Evolutionary conservation across 2,113 vertebrate genomes (phyloP).

Genomic region (Onychorhynchus coronatus): DNA sequence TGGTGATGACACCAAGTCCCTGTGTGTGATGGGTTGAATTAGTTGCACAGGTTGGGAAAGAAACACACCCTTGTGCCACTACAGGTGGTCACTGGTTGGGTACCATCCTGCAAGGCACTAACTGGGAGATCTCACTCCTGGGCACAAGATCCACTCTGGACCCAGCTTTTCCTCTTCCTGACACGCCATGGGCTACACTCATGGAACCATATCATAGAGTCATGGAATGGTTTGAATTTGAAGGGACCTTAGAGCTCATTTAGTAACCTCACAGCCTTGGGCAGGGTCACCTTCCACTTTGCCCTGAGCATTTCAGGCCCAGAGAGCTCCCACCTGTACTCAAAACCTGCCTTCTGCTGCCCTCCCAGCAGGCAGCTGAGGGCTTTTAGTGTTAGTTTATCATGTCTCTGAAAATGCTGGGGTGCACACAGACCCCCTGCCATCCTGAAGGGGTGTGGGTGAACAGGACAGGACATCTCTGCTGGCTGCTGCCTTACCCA

Average conservation of each 20-base stretch:
- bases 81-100: background rate
- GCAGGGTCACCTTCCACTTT: background rate
- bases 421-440: background rate
- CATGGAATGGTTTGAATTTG: background rate
- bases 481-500: background rate
- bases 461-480: background rate
- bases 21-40: background rate
- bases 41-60: background rate
- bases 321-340: background rate
- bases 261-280: background rate
- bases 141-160: background rate
- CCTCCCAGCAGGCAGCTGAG: background rate
- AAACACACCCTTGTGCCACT: background rate
- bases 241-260: background rate
- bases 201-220: background rate
- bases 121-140: accelerated
- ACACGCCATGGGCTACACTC: background rate
- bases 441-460: background rate
- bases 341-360: background rate
- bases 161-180: background rate
- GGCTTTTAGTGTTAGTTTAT: background rate
- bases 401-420: background rate
- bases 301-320: background rate
- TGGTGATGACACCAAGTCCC: background rate
- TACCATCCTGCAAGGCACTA: background rate